Base-by-base conservation (phyloP, 1,140 invertebrate species). In the Euura lappo region DNA sequence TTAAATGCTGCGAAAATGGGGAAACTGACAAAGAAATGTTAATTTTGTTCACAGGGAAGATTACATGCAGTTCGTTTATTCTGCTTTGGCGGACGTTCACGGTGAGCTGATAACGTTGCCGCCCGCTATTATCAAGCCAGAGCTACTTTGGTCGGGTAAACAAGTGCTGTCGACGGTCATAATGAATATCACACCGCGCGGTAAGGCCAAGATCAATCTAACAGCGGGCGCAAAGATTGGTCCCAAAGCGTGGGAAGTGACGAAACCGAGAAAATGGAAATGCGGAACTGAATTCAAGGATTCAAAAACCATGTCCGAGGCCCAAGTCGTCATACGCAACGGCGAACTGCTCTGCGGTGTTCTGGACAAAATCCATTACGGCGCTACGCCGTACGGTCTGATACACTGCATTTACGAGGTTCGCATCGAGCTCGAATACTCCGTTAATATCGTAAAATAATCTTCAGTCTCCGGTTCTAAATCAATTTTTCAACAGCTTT, bases 281-380 rank as follows among this genome's bases (percentile, higher is more conserved):
- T 90, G 92, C 67, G 92, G 92, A 3, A 89, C 84, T 6, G 87
- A 88, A 11, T 91, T 93, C 68, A 79, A 79, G 66, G 79, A 92
- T 84, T 77, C 85, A 6, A 90, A 89, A 71, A 87, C 88, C 0
- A 96, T 99, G 94, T 92, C 93, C 66, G 98, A 99, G 87, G 94
- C 94, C 71, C 92, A 98, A 88, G 96, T 99, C 45, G 89, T 99
- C 10, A 95, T 99, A 76, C 87, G 94, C 69, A 89, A 94, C 70
- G 98, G 98, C 6, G 94, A 99, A 87, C 87, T 99, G 6, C 81
- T 99, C 1, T 93, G 90, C 79, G 99, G 99, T 4, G 93, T 99
- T n/a, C 88, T 99, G 51, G 99, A 99, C 87, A 99, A 99, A 88
- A 94, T 93, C 45, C 98, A 99, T 83, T 98, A 97, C 87, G 99